Evolutionary conservation across 2,113 vertebrate species (phyloP).

Genomic region (Camelus bactrianus): DNA sequence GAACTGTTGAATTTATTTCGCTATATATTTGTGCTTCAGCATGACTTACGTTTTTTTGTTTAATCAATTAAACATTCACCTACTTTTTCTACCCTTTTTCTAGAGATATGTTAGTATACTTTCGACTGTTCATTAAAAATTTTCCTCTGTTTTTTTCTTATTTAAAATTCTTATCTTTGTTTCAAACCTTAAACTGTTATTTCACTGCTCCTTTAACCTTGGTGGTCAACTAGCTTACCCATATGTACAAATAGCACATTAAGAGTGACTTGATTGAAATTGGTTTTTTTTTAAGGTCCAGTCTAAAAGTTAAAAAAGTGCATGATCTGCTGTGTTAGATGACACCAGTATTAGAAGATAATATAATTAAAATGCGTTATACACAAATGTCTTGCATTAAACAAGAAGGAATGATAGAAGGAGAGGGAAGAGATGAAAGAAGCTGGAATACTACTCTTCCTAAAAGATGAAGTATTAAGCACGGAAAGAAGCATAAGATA

Average conservation of each 20-base stretch:
- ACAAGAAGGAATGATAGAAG: neutral
- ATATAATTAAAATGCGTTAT: neutral
- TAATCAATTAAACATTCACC: neutral
- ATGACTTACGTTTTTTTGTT: neutral
- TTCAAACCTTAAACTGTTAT: neutral
- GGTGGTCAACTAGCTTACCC: neutral
- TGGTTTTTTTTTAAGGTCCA: neutral
- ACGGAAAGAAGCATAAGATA: neutral
- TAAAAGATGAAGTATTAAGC: neutral
- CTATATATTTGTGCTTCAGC: neutral
- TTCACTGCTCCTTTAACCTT: neutral
- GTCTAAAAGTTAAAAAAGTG: neutral
- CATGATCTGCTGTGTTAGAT: neutral
- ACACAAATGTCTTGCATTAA: neutral
- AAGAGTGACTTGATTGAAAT: neutral
- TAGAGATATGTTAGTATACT: neutral
- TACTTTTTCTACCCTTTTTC: neutral
- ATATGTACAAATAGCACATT: neutral
- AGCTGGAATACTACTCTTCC: neutral
- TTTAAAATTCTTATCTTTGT: constrained; percentile 18
- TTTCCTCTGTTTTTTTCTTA: neutral
- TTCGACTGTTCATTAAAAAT: neutral
- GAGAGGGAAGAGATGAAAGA: neutral
- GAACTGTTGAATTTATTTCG: neutral
- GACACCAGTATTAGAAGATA: neutral